Evolutionary conservation across 2,797 vertebrate species (phyloP).

Genomic region (Coranthus polyacanthus): DNA sequence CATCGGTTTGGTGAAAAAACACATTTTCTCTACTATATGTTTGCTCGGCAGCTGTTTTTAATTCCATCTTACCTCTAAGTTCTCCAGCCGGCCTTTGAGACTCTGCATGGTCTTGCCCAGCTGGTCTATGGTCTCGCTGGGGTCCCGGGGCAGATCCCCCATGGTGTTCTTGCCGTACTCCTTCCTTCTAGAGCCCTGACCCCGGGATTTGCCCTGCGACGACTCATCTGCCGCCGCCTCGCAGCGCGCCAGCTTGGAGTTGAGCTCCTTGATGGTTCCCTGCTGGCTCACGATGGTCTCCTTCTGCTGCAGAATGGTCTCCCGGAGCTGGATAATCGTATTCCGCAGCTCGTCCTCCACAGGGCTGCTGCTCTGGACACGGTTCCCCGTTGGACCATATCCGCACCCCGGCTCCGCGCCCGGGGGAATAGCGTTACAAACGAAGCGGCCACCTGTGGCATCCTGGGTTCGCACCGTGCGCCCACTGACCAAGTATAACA

Average conservation of each 20-base stretch:
- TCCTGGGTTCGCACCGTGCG: conserved; percentile 71
- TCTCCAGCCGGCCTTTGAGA: conserved; percentile 95
- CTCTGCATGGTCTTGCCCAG: conserved; percentile 96
- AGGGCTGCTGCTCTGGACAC: conserved; percentile 85
- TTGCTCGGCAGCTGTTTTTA: conserved; percentile 32
- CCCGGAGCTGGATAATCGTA: conserved; percentile 93
- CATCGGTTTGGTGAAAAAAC: not conserved
- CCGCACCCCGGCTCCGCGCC: conserved; percentile 89
- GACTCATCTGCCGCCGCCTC: conserved; percentile 85
- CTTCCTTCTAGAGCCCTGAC: conserved; percentile 86
- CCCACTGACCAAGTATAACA: conserved; percentile 79
- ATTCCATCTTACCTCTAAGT: conserved; percentile 89
- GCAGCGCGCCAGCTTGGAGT: conserved; percentile 93
- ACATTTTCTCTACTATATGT: not conserved
- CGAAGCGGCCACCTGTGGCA: conserved; percentile 89
- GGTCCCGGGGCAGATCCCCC: conserved; percentile 96
- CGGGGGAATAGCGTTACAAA: conserved; percentile 93
- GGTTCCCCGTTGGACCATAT: conserved; percentile 83
- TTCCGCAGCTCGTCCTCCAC: conserved; percentile 92
- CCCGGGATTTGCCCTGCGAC: conserved; percentile 83
- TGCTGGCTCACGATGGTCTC: conserved; percentile 95
- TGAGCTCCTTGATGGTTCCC: conserved; percentile 95
- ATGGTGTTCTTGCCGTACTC: conserved; percentile 91
- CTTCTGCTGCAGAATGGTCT: conserved; percentile 96
- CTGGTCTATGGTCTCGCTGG: conserved; percentile 91